Percentiles rank a stretch among this genome's conserved stretches.
These are phyloP conservation scores for Euzetes globulus DNA, from an alignment of 2,888 invertebrate genomes.

Conservation along the genomic window DNA sequence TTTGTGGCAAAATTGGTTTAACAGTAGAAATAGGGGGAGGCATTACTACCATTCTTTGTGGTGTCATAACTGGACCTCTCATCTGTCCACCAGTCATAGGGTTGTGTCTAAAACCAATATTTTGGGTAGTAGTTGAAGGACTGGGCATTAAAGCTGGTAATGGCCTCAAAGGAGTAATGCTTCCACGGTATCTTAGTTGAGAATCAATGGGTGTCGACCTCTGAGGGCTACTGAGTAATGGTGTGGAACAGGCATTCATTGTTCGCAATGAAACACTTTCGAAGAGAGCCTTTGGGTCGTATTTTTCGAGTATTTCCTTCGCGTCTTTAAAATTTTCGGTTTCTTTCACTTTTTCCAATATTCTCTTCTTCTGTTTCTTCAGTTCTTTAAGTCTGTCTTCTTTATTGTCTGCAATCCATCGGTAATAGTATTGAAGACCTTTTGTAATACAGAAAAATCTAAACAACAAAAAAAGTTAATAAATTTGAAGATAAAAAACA, in stretches of 20 bases:
- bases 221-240: neutral
- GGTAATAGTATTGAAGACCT: constrained; percentile 78
- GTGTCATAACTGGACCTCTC: neutral
- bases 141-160: constrained; percentile 3
- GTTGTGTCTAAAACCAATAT: neutral
- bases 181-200: neutral
- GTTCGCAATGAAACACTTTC: constrained; percentile 42
- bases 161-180: neutral
- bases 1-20: constrained; percentile 62
- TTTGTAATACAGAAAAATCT: constrained; percentile 52
- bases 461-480: constrained; percentile 49
- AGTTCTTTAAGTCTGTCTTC: constrained; percentile 63
- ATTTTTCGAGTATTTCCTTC: constrained; percentile 77
- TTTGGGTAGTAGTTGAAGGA: neutral
- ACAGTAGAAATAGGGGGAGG: neutral
- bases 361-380: constrained; percentile 71
- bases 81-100: neutral
- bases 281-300: constrained; percentile 58
- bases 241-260: neutral
- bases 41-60: neutral
- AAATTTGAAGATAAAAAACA: constrained; percentile 70
- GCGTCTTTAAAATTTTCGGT: constrained; percentile 95
- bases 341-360: constrained; percentile 92
- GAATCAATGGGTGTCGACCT: neutral
- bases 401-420: constrained; percentile 69